phyloP scores from a whole-genome alignment of 2,113 vertebrate genomes.

The Caracal caracal region DNA sequence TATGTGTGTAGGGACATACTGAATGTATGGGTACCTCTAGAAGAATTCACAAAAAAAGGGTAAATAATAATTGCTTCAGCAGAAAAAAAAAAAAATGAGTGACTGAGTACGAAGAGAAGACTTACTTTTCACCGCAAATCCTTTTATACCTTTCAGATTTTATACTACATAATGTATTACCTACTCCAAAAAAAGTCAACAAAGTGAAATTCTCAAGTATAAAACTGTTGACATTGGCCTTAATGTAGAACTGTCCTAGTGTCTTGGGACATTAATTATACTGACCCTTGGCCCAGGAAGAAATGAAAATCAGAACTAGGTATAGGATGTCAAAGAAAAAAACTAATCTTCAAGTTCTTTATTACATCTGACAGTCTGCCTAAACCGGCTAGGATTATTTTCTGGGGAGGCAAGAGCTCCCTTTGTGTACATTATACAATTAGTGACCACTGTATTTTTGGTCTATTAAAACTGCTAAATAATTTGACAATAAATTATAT shows the following conservation, averaged over 20 bases:
- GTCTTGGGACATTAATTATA: background rate
- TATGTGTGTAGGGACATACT: background rate
- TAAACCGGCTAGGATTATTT: background rate
- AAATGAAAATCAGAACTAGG: background rate
- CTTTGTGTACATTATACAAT: background rate
- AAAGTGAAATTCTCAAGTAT: background rate
- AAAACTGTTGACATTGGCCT: background rate
- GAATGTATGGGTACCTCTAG: background rate
- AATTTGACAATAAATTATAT: too few species aligned
- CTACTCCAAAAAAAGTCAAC: background rate
- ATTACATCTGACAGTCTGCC: background rate
- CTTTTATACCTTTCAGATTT: background rate
- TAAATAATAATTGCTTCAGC: background rate
- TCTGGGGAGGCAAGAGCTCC: background rate
- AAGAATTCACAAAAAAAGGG: background rate
- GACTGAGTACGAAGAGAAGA: background rate
- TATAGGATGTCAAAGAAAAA: background rate
- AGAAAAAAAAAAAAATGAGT: background rate
- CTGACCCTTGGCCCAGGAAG: background rate
- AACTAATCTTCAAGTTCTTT: background rate
- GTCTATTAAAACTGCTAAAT: background rate
- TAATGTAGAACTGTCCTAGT: background rate
- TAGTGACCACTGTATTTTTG: background rate
- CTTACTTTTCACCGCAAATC: conserved; percentile 1
- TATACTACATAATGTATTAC: background rate